Evolutionary conservation across 2,113 vertebrate genomes (phyloP).

Genomic region (Dipodomys merriami): DNA sequence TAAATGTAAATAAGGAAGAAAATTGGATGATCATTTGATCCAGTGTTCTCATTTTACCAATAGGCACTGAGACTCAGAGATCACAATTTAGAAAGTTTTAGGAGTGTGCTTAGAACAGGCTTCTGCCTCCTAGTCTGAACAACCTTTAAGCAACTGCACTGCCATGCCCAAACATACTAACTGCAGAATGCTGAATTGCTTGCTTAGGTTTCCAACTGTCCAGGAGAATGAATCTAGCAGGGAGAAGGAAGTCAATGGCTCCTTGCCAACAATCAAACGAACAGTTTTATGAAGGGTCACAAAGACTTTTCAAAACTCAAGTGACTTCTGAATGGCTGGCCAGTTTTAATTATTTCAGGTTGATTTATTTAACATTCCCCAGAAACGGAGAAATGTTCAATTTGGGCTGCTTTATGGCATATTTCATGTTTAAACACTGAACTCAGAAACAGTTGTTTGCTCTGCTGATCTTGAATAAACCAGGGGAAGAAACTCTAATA

Average conservation of each 20-base stretch:
- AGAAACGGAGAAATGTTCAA: conserved; percentile 80
- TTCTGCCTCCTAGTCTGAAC: background rate
- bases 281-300: conserved; percentile 87
- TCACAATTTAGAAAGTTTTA: background rate
- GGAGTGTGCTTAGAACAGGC: background rate
- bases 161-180: background rate
- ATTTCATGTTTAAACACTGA: conserved; percentile 72
- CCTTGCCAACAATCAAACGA: conserved; percentile 83
- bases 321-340: conserved; percentile 90
- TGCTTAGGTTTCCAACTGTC: conserved; percentile 27
- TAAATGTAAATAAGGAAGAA: background rate
- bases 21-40: background rate
- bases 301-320: conserved; percentile 87
- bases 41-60: background rate
- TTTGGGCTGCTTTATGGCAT: conserved; percentile 69
- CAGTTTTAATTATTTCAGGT: conserved; percentile 87
- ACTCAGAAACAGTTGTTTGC: conserved; percentile 69
- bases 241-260: conserved; percentile 91
- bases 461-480: conserved; percentile 69
- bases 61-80: background rate
- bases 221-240: conserved; percentile 27
- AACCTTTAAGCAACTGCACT: background rate
- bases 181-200: background rate
- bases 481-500: conserved; percentile 56
- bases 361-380: conserved; percentile 84